Evolutionary conservation across 2,797 vertebrate genomes (phyloP).

Genomic region (Agapornis canus): DNA sequence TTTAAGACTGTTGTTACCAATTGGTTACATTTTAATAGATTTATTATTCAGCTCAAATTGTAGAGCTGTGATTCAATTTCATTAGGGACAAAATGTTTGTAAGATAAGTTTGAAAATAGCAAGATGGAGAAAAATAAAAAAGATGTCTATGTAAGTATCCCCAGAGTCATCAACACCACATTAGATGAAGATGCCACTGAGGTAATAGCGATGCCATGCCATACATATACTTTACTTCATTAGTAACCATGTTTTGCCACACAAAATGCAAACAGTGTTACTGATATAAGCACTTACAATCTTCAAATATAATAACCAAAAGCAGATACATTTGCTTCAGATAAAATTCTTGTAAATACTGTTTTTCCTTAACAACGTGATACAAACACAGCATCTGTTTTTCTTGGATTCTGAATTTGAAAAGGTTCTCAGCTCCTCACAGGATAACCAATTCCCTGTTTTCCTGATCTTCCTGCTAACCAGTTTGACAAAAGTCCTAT

Average conservation of each 20-base stretch:
- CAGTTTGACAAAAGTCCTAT: not conserved
- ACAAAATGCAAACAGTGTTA: not conserved
- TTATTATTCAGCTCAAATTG: not conserved
- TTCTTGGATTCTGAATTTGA: not conserved
- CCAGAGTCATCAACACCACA: not conserved
- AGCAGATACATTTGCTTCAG: not conserved
- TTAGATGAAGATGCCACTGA: not conserved
- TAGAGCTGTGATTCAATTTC: not conserved
- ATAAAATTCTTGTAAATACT: not conserved
- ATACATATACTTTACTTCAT: not conserved
- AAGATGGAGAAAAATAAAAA: not conserved
- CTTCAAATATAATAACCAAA: not conserved
- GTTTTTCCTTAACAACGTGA: not conserved
- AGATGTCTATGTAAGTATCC: not conserved
- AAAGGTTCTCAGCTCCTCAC: not conserved
- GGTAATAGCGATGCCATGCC: not conserved
- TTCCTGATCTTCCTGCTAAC: not conserved
- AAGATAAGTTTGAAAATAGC: not conserved
- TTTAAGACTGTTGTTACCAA: not conserved
- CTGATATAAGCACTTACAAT: not conserved
- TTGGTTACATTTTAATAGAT: not conserved
- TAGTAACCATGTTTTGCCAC: not conserved
- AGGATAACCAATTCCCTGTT: not conserved
- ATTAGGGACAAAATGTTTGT: not conserved
- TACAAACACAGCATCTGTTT: not conserved